Conservation (phyloP, 2,888 invertebrate species). For the Acronicta alni region DNA sequence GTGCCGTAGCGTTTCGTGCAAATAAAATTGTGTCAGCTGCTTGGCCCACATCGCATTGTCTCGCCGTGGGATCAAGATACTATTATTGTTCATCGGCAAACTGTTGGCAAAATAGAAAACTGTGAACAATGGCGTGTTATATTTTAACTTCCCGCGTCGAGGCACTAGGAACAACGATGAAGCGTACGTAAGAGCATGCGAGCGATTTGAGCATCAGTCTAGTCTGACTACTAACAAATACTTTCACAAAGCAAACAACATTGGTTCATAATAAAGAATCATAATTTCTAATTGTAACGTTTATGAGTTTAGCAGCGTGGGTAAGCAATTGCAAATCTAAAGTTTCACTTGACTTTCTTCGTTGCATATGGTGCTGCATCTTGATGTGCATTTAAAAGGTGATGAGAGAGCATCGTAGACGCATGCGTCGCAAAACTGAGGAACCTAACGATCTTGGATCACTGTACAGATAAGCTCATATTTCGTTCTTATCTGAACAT, state of each 20-base stretch:
- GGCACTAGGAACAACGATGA: slow-evolving; percentile 53
- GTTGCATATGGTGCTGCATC: slow-evolving; percentile 40
- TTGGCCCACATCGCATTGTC: slow-evolving; percentile 87
- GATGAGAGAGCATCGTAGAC: slow-evolving; percentile 45
- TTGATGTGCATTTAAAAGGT: slow-evolving; percentile 36
- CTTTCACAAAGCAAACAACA: slow-evolving; percentile 54
- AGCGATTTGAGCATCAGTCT: slow-evolving; percentile 45
- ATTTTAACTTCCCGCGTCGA: slow-evolving; percentile 76
- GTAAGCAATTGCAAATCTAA: slow-evolving; percentile 64
- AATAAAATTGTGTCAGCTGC: slow-evolving; percentile 87
- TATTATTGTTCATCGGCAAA: slow-evolving; percentile 81
- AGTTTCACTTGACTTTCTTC: slow-evolving; percentile 69
- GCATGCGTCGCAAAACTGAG: slow-evolving; percentile 31
- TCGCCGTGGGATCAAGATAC: slow-evolving; percentile 81
- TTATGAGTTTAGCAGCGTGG: slow-evolving; percentile 46
- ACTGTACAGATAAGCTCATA: slow-evolving; percentile 55
- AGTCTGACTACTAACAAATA: slow-evolving; percentile 29
- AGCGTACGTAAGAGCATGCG: slow-evolving; percentile 51
- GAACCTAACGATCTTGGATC: slow-evolving; percentile 42
- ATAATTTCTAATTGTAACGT: slow-evolving; percentile 57
- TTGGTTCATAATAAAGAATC: slow-evolving; percentile 29
- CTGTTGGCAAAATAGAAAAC: slow-evolving; percentile 85
- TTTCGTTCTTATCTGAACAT: slow-evolving; percentile 53
- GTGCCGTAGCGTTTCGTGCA: slow-evolving; percentile 70
- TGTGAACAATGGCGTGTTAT: slow-evolving; percentile 77